Conservation (phyloP, 2,888 invertebrate genomes). For the Strigamia maritima region DNA sequence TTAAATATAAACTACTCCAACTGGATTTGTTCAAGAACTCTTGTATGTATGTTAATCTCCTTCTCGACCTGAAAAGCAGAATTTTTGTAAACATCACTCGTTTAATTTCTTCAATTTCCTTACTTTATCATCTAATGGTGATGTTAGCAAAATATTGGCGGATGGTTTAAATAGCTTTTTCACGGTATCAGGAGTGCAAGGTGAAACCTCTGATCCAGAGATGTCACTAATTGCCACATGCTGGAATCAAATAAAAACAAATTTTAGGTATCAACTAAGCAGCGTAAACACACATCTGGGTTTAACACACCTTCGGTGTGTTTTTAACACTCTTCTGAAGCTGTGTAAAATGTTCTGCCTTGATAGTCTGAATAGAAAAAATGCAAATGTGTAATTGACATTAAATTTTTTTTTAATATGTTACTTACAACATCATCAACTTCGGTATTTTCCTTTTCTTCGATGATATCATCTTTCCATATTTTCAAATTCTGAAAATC, state of each 20-base stretch:
- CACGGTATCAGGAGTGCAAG: not conserved
- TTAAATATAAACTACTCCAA: not conserved
- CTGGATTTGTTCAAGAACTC: not conserved
- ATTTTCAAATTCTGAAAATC: not conserved
- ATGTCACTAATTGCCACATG: not conserved
- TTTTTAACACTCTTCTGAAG: not conserved
- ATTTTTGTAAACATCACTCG: not conserved
- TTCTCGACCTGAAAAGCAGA: not conserved
- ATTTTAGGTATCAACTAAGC: not conserved
- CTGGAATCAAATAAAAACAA: not conserved
- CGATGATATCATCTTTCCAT: not conserved
- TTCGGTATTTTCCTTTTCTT: not conserved
- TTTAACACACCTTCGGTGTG: not conserved
- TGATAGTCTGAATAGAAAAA: not conserved
- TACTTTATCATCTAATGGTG: not conserved
- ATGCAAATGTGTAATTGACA: too few relatives aligned
- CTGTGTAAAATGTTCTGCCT: not conserved
- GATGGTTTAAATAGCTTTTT: not conserved
- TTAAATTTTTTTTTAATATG: too few relatives aligned
- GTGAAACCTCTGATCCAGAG: not conserved
- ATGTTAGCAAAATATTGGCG: not conserved
- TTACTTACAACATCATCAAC: not conserved
- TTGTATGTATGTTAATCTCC: not conserved
- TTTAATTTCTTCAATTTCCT: too few relatives aligned
- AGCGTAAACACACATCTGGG: not conserved